Evolutionary conservation across 2,113 vertebrate genomes (phyloP).

Genomic region (Myrmecophaga tridactyla): DNA sequence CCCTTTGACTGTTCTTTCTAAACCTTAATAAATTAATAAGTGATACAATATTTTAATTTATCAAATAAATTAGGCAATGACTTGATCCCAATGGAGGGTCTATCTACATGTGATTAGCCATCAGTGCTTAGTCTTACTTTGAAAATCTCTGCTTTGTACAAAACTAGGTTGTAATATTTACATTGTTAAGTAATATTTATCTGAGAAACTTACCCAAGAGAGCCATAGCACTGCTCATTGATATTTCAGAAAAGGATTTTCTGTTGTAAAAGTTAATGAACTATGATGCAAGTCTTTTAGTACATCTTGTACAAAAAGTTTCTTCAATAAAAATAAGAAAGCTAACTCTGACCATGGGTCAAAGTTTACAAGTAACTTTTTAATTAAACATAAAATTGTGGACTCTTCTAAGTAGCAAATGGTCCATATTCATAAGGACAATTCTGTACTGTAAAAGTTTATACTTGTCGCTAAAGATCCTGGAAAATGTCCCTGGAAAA

Average conservation of each 20-base stretch:
- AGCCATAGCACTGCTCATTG: background rate
- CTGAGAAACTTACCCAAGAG: background rate
- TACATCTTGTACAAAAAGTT: background rate
- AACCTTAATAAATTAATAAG: background rate
- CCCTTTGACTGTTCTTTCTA: background rate
- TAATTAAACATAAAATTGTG: background rate
- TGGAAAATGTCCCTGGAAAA: background rate
- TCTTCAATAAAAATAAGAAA: background rate
- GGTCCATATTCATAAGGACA: background rate
- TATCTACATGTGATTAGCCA: background rate
- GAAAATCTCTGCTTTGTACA: constrained; percentile 2
- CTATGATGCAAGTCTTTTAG: background rate
- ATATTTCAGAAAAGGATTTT: background rate
- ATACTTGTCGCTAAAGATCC: background rate
- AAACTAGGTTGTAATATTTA: background rate
- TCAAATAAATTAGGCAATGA: too few relatives aligned
- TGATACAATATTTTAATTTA: too few relatives aligned
- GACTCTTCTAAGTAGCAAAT: background rate
- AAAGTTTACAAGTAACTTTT: background rate
- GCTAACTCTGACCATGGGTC: background rate
- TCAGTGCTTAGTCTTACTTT: background rate
- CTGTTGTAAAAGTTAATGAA: constrained; percentile 12
- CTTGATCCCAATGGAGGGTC: too few relatives aligned
- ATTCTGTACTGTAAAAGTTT: background rate
- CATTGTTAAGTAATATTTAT: background rate